Base-by-base conservation (phyloP, 2,888 invertebrate genomes). In the Dasysyrphus tricinctus region DNA sequence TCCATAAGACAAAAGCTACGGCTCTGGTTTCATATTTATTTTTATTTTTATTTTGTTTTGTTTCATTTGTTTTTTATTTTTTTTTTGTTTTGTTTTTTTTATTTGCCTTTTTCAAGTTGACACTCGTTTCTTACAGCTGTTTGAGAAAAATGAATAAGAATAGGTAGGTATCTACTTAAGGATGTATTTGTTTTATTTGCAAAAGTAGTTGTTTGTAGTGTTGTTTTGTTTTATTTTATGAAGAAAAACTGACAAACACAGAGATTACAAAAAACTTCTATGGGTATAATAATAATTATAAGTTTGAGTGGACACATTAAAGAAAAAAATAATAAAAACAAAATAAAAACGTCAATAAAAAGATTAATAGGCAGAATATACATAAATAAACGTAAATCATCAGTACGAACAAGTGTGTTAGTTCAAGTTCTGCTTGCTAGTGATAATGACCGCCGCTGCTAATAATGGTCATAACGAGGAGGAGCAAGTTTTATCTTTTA, bases 291-390 rank as follows among this genome's bases (percentile, higher is more conserved):
- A 32, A 32, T 7, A 56, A 24, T 24, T 24, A n/a, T 14, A 42
- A 63, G n/a, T 47, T 56, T 44, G 56, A 14, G 14, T 37, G 57
- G 44, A 37, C 39, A 16, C 44, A 47, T 16, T 24, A 61, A 42
- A 7, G 19, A 19, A 63, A 47, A 63, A 47, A 47, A 63, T 61
- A 42, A 42, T 44, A 37, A 16, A 54, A 49, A 73, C 24, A n/a
- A 67, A n/a, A 44, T 37, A 14, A 42, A 34, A 63, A 74, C 51
- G 49, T 51, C 65, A 59, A 44, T 70, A 69, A 47, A 49, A 12
- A 65, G 47, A 78, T 79, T 65, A 73, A 65, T 51, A 14, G 19
- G 29, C 24, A 2, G 75, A 61, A 49, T 54, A 54, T 80, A n/a
- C n/a, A 67, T 69, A 73, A 56, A 73, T 59, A 19, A 49, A 67